Conservation (phyloP, 2,888 invertebrate species). For the Stenolophus ochropezus region DNA sequence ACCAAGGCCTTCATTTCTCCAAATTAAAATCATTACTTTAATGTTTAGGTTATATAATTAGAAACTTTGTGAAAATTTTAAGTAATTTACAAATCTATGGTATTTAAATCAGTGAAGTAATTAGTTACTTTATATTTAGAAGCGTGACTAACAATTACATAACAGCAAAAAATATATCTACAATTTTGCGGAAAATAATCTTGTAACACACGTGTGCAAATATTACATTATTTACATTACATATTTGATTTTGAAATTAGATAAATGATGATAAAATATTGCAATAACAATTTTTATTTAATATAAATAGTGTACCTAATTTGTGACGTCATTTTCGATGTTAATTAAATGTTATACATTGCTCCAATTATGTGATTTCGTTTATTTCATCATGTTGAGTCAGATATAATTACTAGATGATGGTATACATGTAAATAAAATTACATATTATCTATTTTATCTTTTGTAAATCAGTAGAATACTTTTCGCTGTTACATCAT, state of each 20-base stretch:
- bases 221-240: neutral
- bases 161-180: conserved; percentile 8
- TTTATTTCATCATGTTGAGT: too few species aligned
- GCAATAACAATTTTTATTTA: too few species aligned
- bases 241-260: neutral
- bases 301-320: too few species aligned
- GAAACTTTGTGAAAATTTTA: neutral
- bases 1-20: too few species aligned
- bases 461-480: neutral
- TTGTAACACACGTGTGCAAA: neutral
- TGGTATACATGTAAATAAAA: too few species aligned
- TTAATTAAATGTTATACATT: too few species aligned
- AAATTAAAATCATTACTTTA: too few species aligned
- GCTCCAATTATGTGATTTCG: too few species aligned
- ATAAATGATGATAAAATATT: neutral
- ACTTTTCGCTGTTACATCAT: neutral
- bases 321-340: too few species aligned
- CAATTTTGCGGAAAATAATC: neutral
- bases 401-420: too few species aligned
- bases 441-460: neutral
- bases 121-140: neutral
- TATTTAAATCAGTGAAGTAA: neutral
- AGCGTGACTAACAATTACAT: conserved; percentile 11
- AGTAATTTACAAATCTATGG: neutral
- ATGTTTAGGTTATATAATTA: neutral